Base-by-base conservation (phyloP, 1,140 invertebrate genomes). In the Phenacoccus solenopsis region DNA sequence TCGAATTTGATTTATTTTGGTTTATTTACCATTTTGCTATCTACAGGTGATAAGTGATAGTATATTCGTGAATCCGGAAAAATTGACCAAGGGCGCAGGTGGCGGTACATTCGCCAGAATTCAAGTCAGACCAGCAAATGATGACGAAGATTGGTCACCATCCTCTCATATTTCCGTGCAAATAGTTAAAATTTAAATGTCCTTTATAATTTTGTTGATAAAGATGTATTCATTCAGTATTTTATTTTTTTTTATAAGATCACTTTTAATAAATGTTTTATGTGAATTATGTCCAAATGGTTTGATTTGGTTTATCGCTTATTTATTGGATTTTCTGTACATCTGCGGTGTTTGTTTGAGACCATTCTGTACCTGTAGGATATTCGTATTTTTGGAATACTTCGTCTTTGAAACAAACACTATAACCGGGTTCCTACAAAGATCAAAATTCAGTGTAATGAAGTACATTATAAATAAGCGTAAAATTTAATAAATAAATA, bases 1-100 rank as follows among this genome's bases (percentile, higher is more conserved):
- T 69, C 5, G 22, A 68, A 28, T 27, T 25, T 56, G 12, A 22
- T 69, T 69, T 13, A 7, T 68, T 12, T 27, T 69, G n/a, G 1
- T 12, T 49, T 49, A 7, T 35, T 56, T 5, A 49, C 35, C 56
- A 35, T 3, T n/a, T 20, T 13, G 3, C 27, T 32, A 56, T 27
- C 13, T 38, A 22, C 77, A 91, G 86, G 79, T 87, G 71, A 82
- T 91, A 16, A 84, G 88, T 72, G 87, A 86, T 2, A 90, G 88
- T 73, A 78, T 93, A 22, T 86, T 90, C 9, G 78, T 96, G 4
- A 96, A 96, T 82, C 91, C 93, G 0, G 92, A 92, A 74, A 82
- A 86, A 71, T 76, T 94, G 49, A 82, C 84, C 0, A 93, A 93
- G 79, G 82, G 82, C 28, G 72, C 77, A 38, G 73, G 74, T 71